These are phyloP conservation scores for Tarsius wallacei DNA, from an alignment of 2,797 vertebrate species.

Conservation along the genomic window DNA sequence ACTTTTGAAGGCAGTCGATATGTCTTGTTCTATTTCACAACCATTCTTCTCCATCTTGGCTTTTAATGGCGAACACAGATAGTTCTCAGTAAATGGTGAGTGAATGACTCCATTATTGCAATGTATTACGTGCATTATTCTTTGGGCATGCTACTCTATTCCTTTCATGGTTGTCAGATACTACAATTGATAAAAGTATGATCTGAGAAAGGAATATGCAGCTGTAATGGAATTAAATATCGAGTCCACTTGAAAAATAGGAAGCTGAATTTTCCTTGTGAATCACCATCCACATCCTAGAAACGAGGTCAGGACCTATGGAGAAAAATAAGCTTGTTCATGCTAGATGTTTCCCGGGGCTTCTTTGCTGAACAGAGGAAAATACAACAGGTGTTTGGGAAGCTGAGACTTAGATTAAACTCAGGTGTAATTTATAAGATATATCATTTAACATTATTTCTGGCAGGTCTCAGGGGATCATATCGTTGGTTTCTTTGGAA, in stretches of 20 bases:
- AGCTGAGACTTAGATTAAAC: background rate
- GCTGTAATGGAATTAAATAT: slow-evolving; percentile 29
- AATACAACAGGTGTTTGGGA: background rate
- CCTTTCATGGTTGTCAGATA: background rate
- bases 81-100: background rate
- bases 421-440: background rate
- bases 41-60: background rate
- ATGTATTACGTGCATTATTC: background rate
- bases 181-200: background rate
- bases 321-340: background rate
- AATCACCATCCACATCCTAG: background rate
- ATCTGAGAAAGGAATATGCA: slow-evolving; percentile 24
- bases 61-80: background rate
- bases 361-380: background rate
- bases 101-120: background rate
- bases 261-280: background rate
- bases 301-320: background rate
- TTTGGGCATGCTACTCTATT: background rate
- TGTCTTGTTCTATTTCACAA: background rate
- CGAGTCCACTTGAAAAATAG: background rate
- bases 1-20: background rate
- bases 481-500: background rate
- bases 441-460: background rate
- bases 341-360: background rate
- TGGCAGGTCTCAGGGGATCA: background rate